Conservation (phyloP, 2,888 invertebrate species). For the Acronicta aceris region DNA sequence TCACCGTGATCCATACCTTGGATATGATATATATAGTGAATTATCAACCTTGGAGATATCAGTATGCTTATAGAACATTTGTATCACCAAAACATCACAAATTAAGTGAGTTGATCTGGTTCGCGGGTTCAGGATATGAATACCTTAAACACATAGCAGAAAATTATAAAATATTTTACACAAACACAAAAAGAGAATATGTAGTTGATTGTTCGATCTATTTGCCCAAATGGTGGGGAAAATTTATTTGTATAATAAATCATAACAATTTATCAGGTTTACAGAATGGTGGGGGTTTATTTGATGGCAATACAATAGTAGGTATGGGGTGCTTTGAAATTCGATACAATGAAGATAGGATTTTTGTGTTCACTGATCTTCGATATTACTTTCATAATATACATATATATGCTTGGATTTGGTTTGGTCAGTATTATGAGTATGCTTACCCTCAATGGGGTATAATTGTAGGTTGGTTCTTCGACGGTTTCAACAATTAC, state of each 20-base stretch:
- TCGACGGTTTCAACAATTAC: slow-evolving; percentile 13
- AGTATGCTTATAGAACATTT: slow-evolving; percentile 55
- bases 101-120: slow-evolving; percentile 31
- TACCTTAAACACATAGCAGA: slow-evolving; percentile 64
- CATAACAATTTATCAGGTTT: slow-evolving; percentile 54
- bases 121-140: slow-evolving; percentile 68
- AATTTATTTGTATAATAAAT: slow-evolving; percentile 74
- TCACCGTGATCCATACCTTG: slow-evolving; percentile 60
- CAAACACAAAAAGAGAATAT: slow-evolving; percentile 11
- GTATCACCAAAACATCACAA: slow-evolving; percentile 13
- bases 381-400: slow-evolving; percentile 67
- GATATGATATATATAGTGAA: slow-evolving; percentile 67
- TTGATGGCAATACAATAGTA: slow-evolving; percentile 35
- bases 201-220: slow-evolving; percentile 67
- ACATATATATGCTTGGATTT: slow-evolving; percentile 48
- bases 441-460: slow-evolving; percentile 75
- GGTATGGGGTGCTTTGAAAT: slow-evolving; percentile 76
- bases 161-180: slow-evolving; percentile 69
- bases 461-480: not conserved
- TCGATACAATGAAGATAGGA: slow-evolving; percentile 71
- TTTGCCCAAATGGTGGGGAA: slow-evolving; percentile 76
- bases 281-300: slow-evolving; percentile 68
- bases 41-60: slow-evolving; percentile 21
- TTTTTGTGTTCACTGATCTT: slow-evolving; percentile 73
- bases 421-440: slow-evolving; percentile 69